Percentiles rank a stretch among this genome's conserved stretches.
Conservation (phyloP, 2,888 invertebrate species). For the Dioctria rufipes region DNA sequence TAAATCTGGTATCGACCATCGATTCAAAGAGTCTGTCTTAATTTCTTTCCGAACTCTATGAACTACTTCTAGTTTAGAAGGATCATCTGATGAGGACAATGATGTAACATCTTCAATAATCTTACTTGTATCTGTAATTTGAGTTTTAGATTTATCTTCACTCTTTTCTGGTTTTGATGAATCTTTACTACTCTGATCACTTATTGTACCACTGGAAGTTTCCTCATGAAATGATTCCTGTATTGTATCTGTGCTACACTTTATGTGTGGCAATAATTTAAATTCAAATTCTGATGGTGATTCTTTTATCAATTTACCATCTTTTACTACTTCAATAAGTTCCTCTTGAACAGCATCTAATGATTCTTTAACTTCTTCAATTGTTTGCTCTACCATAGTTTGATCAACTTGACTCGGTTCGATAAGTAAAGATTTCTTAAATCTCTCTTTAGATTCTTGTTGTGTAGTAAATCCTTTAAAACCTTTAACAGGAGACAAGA, state of each 20-base stretch:
- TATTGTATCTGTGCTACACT: conserved; percentile 68
- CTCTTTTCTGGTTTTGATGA: not conserved
- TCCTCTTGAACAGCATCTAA: conserved; percentile 80
- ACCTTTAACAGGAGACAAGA: conserved; percentile 71
- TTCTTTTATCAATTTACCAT: conserved; percentile 78
- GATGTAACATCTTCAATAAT: conserved; percentile 54
- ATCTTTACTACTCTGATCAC: conserved; percentile 65
- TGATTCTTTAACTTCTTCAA: conserved; percentile 81
- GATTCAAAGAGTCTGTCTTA: conserved; percentile 73
- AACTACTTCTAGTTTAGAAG: conserved; percentile 61
- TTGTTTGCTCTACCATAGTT: conserved; percentile 78
- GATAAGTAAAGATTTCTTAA: conserved; percentile 69
- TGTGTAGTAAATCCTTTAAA: conserved; percentile 65
- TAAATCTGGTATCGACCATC: conserved; percentile 84
- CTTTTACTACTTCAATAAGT: conserved; percentile 76
- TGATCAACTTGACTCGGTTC: conserved; percentile 73
- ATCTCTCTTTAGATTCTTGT: conserved; percentile 61
- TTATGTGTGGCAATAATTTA: conserved; percentile 74
- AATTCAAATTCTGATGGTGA: conserved; percentile 84
- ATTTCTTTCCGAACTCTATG: conserved; percentile 69
- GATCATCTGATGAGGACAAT: conserved; percentile 56
- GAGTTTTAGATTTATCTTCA: conserved; percentile 39
- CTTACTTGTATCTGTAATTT: conserved; percentile 32
- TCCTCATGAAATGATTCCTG: conserved; percentile 66
- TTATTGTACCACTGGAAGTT: conserved; percentile 63